Evolutionary conservation across 2,888 invertebrate species (phyloP).

Genomic region (Chironomus riparius): DNA sequence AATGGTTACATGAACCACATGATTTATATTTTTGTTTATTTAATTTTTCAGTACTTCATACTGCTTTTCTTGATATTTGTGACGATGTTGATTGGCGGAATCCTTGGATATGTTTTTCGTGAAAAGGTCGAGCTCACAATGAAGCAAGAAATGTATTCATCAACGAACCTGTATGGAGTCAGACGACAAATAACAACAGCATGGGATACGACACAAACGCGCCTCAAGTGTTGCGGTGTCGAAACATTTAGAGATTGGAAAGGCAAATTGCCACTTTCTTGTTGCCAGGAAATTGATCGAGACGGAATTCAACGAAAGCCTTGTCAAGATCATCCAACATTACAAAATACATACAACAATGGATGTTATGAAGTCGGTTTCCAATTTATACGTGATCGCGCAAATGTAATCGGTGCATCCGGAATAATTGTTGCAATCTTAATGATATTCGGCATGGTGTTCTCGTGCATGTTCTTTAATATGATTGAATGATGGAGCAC

Average conservation of each 20-base stretch:
- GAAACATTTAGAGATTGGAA: slow-evolving; percentile 66
- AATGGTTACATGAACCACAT: not conserved
- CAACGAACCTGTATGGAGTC: slow-evolving; percentile 64
- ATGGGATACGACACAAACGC: slow-evolving; percentile 81
- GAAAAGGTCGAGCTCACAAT: slow-evolving; percentile 69
- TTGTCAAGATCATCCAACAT: slow-evolving; percentile 37
- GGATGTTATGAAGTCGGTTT: slow-evolving; percentile 69
- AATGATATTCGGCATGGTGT: slow-evolving; percentile 76
- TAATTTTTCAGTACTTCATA: slow-evolving; percentile 69
- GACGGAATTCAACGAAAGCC: slow-evolving; percentile 44
- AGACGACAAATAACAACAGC: slow-evolving; percentile 62
- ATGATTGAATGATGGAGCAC: slow-evolving; percentile 67
- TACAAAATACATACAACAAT: slow-evolving; percentile 48
- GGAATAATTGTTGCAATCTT: slow-evolving; percentile 76
- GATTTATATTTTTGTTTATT: not conserved
- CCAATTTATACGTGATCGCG: slow-evolving; percentile 64
- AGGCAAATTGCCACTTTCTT: slow-evolving; percentile 62
- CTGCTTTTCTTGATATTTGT: slow-evolving; percentile 81
- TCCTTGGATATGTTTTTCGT: slow-evolving; percentile 82
- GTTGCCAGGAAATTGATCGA: slow-evolving; percentile 57
- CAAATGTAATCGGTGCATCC: slow-evolving; percentile 68
- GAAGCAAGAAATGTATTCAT: slow-evolving; percentile 67
- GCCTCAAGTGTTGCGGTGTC: slow-evolving; percentile 79
- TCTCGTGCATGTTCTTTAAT: slow-evolving; percentile 75
- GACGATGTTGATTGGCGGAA: slow-evolving; percentile 81